Conservation (phyloP, 2,113 vertebrate species). For the Syngnathus typhle region DNA sequence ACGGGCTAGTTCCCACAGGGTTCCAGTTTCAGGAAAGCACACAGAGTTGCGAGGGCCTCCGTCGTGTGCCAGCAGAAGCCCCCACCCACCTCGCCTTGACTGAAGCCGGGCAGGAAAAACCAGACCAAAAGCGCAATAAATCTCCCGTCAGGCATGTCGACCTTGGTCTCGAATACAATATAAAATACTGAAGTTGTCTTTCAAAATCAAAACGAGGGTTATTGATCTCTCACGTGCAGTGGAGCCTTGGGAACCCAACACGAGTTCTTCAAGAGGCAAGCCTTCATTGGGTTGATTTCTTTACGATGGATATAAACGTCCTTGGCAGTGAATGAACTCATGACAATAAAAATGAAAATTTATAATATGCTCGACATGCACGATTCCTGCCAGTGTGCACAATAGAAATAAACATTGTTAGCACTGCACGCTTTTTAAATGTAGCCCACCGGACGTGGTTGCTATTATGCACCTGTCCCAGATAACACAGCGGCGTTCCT, state of each 20-base stretch:
- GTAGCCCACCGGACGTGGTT: background rate
- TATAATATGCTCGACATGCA: no score
- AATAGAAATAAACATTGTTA: background rate
- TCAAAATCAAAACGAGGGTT: background rate
- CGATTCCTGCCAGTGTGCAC: no score
- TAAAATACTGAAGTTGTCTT: background rate
- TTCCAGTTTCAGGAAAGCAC: slow-evolving; percentile 65
- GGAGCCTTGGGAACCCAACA: no score
- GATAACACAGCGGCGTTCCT: slow-evolving; percentile 46
- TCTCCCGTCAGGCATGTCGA: slow-evolving; percentile 19
- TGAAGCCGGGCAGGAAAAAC: slow-evolving; percentile 60
- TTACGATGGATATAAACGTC: background rate
- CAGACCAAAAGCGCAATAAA: slow-evolving; percentile 57
- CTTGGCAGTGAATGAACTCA: background rate
- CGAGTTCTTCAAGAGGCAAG: no score
- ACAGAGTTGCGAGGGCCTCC: background rate
- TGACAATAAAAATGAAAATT: background rate
- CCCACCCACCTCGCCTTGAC: slow-evolving; percentile 24
- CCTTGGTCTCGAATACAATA: background rate
- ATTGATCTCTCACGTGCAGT: background rate
- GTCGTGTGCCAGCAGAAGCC: slow-evolving; percentile 48
- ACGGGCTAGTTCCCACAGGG: slow-evolving; percentile 73
- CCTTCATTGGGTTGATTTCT: no score
- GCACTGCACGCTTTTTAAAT: background rate
- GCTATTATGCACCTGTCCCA: slow-evolving; percentile 39